Evolutionary conservation across 1,140 invertebrate species (phyloP), one percentile per base, ranked within the genome.

Genomic region (Euschistus heros): DNA sequence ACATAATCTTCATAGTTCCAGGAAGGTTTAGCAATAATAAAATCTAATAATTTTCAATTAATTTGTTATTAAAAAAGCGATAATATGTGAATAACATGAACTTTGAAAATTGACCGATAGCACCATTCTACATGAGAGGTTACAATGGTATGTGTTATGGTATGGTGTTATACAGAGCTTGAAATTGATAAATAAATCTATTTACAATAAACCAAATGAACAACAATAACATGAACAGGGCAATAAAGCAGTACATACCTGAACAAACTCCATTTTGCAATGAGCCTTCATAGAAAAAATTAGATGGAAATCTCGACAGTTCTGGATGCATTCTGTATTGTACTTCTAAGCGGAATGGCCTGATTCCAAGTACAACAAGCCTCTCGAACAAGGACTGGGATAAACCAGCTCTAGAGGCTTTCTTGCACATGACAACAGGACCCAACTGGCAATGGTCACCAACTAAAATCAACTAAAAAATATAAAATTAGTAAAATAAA

Each of bases 321-420:
- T 96, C 92, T 0, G 97, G 97, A 74, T 96, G 92, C 97, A 99
- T 99, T 63, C 97, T 85, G 75, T 99, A 99, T 74, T 99, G 97
- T 2, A 99, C 97, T 77, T 98, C 94, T 0, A 98, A 77, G 1
- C 95, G 83, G 75, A 97, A 94, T 0, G 95, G 95, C 52, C 94
- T 81, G 67, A 97, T 97, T 13, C 95, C 94, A 3, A 99, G 80
- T 0, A 99, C 92, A 0, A 99, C 97, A 0, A 99, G 79, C 17
- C 97, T 81, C 75, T 99, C 97, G 77, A 99, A 99, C 7, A 99
- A 79, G 17, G 94, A 98, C 75, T 99, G 96, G 0, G 93, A 95
- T 2, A 99, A 82, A 0, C 97, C 97, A 26, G 97, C 96, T 62
- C 91, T 84, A 0, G 95, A 94, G 0, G 97, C 96, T 75, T 98